phyloP scores from a whole-genome alignment of 1,140 invertebrate genomes.

The Gonioctena quinquepunctata region DNA sequence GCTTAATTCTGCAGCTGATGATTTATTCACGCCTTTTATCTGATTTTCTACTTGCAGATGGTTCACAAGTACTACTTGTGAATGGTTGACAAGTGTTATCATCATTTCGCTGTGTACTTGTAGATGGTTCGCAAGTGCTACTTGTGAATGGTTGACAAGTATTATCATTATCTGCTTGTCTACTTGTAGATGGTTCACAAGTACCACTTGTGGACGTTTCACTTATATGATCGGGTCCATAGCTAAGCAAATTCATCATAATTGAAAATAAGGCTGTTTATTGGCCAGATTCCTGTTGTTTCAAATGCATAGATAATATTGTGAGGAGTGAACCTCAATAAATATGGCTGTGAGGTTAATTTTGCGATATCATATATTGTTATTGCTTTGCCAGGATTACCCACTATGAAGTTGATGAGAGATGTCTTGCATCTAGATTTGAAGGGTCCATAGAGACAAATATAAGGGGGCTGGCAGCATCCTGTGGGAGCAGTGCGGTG shows the following conservation, averaged over 20 bases:
- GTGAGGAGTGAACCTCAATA: conserved; percentile 30
- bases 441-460: conserved; percentile 19
- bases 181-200: background rate
- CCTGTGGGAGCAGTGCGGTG: conserved; percentile 17
- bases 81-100: background rate
- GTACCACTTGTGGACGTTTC: background rate
- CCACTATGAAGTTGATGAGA: conserved; percentile 46
- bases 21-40: too few species aligned
- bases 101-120: background rate
- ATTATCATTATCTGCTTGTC: background rate
- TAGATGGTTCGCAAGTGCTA: background rate
- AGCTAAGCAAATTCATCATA: too few species aligned
- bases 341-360: conserved; percentile 25
- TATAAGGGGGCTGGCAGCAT: conserved; percentile 18
- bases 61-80: background rate
- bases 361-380: conserved; percentile 24
- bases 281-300: conserved; percentile 24
- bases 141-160: background rate
- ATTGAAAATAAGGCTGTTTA: background rate
- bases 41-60: background rate
- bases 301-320: conserved; percentile 33
- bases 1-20: too few species aligned
- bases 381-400: conserved; percentile 31
- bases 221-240: background rate
- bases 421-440: conserved; percentile 4